Conservation (phyloP, 2,113 vertebrate genomes). For the Brevimyrus niger region DNA sequence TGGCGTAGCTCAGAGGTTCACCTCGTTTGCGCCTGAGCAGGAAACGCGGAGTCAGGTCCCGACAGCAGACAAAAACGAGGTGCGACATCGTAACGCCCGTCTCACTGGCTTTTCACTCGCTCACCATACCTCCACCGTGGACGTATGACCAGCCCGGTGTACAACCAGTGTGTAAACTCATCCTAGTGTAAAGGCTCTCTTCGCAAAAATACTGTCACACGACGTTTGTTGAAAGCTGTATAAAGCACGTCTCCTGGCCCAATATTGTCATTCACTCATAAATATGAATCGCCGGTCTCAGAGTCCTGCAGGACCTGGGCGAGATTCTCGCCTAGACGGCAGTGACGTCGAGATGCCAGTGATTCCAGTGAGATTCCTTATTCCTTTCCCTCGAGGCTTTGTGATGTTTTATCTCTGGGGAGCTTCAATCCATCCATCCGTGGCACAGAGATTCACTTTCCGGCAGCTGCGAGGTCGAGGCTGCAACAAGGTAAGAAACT, state of each 20-base stretch:
- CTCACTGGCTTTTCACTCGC: neutral
- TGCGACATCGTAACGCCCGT: neutral
- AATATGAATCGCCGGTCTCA: neutral
- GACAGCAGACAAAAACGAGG: neutral
- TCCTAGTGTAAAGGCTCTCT: neutral
- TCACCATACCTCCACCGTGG: neutral
- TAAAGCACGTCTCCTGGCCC: neutral
- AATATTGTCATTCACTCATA: neutral
- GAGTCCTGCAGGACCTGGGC: neutral
- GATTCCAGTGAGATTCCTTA: neutral
- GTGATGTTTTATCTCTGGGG: neutral
- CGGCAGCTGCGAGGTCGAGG: neutral
- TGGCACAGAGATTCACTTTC: neutral
- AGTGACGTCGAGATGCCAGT: too few relatives aligned
- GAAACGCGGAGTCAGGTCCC: neutral
- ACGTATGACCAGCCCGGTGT: neutral
- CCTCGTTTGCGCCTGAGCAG: neutral
- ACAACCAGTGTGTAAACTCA: neutral
- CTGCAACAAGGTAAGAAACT: neutral
- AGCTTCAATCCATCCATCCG: neutral
- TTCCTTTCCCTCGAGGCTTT: neutral
- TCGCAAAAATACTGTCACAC: neutral
- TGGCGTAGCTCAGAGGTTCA: neutral
- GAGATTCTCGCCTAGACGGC: neutral
- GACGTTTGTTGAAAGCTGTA: neutral